phyloP scores from a whole-genome alignment of 2,797 vertebrate genomes.

The Anguilla megastoma region DNA sequence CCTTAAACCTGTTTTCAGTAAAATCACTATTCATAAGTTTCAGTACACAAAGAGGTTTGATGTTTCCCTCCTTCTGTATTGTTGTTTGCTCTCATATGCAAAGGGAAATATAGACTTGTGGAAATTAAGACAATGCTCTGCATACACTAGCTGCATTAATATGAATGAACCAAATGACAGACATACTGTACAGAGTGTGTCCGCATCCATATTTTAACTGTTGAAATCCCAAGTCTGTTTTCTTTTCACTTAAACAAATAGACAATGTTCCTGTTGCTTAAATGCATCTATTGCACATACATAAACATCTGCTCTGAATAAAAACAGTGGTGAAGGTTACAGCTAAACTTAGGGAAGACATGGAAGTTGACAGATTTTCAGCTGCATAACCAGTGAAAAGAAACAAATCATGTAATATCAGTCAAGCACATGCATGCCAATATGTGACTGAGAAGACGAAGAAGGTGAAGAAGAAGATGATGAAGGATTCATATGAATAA shows the following conservation, averaged over 20 bases:
- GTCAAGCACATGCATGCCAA: background rate
- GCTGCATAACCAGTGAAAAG: background rate
- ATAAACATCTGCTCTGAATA: background rate
- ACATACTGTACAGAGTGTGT: background rate
- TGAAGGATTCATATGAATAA: too few species aligned
- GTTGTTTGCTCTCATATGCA: constrained; percentile 5
- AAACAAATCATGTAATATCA: constrained; percentile 16
- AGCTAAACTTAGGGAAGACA: background rate
- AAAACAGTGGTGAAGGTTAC: background rate
- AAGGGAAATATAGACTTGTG: constrained; percentile 14
- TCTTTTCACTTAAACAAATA: constrained; percentile 27
- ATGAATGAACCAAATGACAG: constrained; percentile 12
- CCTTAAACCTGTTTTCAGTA: background rate
- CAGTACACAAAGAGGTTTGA: background rate
- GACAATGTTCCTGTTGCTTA: background rate
- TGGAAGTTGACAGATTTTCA: background rate
- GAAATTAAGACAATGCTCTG: constrained; percentile 16
- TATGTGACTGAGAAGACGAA: background rate
- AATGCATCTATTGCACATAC: background rate
- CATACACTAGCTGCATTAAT: constrained; percentile 16
- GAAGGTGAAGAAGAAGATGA: background rate
- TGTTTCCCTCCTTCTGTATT: background rate
- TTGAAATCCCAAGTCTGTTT: background rate
- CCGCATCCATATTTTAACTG: constrained; percentile 6
- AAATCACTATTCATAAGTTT: background rate